phyloP scores from a whole-genome alignment of 2,888 invertebrate genomes.

The Bugulina stolonifera region DNA sequence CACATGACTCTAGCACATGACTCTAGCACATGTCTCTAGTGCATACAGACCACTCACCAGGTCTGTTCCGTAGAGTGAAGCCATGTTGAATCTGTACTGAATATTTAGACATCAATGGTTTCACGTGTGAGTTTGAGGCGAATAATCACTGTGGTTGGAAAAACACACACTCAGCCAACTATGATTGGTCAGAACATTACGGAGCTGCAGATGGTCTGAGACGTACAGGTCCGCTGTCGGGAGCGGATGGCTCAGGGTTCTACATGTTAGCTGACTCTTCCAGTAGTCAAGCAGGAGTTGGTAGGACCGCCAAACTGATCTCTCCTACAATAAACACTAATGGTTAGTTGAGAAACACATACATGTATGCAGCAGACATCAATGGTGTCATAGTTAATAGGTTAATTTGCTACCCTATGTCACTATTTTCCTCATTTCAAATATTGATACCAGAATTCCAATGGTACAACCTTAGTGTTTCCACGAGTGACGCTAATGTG shows the following conservation, averaged over 20 bases:
- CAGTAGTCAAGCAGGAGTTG: slow-evolving; percentile 12
- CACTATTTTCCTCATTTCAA: no score
- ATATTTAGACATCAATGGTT: slow-evolving; percentile 16
- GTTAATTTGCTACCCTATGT: no score
- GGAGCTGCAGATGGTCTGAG: slow-evolving; percentile 7
- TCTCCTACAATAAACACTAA: slow-evolving; percentile 10
- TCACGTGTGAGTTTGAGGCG: slow-evolving; percentile 11
- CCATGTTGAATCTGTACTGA: no score
- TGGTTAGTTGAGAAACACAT: neutral
- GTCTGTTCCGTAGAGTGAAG: no score
- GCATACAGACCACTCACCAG: no score
- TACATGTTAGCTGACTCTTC: slow-evolving; percentile 23
- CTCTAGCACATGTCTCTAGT: no score
- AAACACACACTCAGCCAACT: neutral
- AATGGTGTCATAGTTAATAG: no score
- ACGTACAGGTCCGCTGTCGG: neutral
- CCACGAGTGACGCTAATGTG: no score
- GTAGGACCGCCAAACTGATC: neutral
- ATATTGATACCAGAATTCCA: no score
- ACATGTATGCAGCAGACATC: no score
- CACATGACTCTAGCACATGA: no score
- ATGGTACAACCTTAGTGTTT: no score
- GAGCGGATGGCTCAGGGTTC: neutral
- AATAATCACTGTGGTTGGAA: slow-evolving; percentile 4
- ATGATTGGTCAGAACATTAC: neutral